These are phyloP conservation scores for Tipula helvola DNA, from an alignment of 2,888 invertebrate genomes.

Conservation along the genomic window DNA sequence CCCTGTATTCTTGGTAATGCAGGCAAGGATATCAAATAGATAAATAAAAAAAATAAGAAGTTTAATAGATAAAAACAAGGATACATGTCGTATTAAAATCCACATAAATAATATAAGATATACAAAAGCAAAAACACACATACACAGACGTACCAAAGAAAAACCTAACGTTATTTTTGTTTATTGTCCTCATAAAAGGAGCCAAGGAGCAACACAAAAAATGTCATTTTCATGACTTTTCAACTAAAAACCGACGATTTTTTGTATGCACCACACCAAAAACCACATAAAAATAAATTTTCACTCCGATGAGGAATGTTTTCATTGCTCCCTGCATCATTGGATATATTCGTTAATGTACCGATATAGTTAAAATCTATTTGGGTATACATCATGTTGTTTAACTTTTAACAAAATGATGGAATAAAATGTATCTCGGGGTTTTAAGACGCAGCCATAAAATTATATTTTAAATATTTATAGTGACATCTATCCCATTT, in stretches of 20 bases:
- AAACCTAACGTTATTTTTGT: background rate
- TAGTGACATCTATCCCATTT: background rate
- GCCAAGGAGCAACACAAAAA: background rate
- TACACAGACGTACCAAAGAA: background rate
- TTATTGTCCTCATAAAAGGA: background rate
- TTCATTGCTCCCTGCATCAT: background rate
- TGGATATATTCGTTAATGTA: background rate
- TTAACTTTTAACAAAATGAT: background rate
- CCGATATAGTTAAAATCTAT: background rate
- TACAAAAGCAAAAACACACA: background rate
- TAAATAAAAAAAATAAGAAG: background rate
- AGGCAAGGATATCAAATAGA: background rate
- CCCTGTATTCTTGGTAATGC: background rate
- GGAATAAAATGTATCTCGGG: background rate
- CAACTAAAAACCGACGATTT: background rate
- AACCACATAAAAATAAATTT: background rate
- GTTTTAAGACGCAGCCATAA: background rate
- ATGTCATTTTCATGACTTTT: background rate
- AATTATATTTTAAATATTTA: background rate
- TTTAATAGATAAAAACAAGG: background rate
- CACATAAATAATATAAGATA: background rate
- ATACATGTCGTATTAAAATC: background rate
- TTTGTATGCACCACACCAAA: background rate
- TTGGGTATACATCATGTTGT: background rate
- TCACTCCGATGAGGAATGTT: background rate